Conservation (phyloP, 35 echinoderm and acorn worm genomes). For the Apostichopus californicus region DNA sequence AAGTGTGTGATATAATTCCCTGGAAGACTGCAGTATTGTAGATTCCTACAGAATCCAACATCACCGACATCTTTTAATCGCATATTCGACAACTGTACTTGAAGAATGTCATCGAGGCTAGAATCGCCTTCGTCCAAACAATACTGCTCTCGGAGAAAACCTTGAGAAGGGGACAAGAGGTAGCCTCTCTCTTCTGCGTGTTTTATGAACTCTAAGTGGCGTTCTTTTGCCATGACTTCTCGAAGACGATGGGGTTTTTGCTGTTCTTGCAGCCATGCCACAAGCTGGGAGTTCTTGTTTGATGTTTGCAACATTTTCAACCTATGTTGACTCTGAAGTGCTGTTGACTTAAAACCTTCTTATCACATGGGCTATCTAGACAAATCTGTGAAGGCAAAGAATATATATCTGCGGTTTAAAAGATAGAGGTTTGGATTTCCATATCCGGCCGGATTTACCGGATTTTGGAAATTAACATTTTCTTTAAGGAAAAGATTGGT, state of each 20-base stretch:
- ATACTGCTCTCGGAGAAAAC: conserved; percentile 50
- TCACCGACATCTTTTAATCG: conserved; percentile 80
- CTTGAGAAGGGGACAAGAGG: conserved; percentile 56
- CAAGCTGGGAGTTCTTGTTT: conserved; percentile 60
- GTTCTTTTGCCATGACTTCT: conserved; percentile 86
- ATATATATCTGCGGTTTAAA: not conserved
- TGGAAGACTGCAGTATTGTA: conserved; percentile 82
- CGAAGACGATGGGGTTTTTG: conserved; percentile 75
- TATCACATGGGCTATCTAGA: not conserved
- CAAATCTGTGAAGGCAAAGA: not conserved
- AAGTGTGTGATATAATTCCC: conserved; percentile 89
- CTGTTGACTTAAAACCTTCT: no score
- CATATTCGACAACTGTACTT: conserved; percentile 66
- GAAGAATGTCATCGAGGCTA: conserved; percentile 54
- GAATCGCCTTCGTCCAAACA: not conserved
- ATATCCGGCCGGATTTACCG: no score
- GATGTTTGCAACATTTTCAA: conserved; percentile 25
- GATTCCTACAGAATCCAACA: conserved; percentile 57
- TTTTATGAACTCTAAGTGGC: conserved; percentile 70
- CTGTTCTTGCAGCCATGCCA: conserved; percentile 84
- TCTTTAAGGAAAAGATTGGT: no score
- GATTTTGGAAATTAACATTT: no score
- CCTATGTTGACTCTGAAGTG: no score
- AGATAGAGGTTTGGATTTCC: no score
- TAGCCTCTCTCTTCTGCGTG: conserved; percentile 90